Percentiles rank a stretch among this genome's conserved stretches.
phyloP scores from a whole-genome alignment of 1,140 invertebrate genomes.

The Eueides isabella region DNA sequence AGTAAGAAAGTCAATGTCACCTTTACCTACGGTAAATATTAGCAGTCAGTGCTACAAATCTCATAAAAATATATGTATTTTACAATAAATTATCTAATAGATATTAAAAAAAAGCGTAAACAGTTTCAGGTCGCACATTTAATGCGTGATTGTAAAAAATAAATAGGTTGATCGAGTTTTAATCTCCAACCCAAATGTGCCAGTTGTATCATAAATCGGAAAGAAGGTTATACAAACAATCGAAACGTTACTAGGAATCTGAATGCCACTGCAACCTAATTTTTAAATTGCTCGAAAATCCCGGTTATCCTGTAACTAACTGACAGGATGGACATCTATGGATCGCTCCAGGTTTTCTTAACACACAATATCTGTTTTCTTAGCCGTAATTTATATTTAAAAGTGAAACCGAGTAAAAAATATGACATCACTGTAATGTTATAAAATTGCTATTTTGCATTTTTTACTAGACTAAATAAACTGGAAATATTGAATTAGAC shows the following conservation, averaged over 20 bases:
- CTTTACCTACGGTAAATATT: not conserved
- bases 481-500: not conserved
- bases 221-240: slow-evolving; percentile 60
- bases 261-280: slow-evolving; percentile 57
- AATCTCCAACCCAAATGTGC: slow-evolving; percentile 43
- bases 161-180: slow-evolving; percentile 42
- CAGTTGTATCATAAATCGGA: slow-evolving; percentile 42
- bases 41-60: not conserved
- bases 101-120: not conserved
- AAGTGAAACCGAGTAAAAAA: not conserved
- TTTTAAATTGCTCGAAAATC: slow-evolving; percentile 59
- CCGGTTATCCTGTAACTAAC: slow-evolving; percentile 60
- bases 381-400: not conserved
- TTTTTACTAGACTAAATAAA: not conserved
- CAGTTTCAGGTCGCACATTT: not conserved
- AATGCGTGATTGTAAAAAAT: not conserved
- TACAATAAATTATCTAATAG: not conserved
- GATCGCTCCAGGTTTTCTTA: slow-evolving; percentile 19
- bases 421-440: not conserved
- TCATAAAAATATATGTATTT: not conserved
- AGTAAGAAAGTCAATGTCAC: slow-evolving; percentile 78
- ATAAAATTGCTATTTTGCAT: not conserved
- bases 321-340: slow-evolving; percentile 11
- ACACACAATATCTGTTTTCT: slow-evolving; percentile 28
- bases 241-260: slow-evolving; percentile 48